phyloP scores from a whole-genome alignment of 2,888 invertebrate genomes.

The Caenorhabditis sp. region DNA sequence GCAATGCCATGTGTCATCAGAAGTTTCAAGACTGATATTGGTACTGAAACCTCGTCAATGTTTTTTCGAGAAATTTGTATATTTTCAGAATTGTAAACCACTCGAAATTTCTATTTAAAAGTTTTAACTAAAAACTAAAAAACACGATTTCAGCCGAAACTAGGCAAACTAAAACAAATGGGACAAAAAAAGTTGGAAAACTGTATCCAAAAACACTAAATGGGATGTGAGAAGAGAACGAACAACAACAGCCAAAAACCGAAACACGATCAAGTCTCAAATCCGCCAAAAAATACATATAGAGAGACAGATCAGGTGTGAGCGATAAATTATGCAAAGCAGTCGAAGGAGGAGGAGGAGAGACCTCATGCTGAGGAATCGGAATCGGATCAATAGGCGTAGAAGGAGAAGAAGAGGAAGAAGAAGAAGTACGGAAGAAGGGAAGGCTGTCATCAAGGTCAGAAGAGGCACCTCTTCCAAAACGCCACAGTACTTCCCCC shows the following conservation, averaged over 20 bases:
- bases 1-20: background rate
- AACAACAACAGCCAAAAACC: conserved; percentile 9
- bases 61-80: too few species aligned
- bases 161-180: conserved; percentile 12
- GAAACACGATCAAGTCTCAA: conserved; percentile 40
- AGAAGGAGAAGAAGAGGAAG: conserved; percentile 22
- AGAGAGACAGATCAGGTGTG: conserved; percentile 53
- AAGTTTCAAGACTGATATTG: background rate
- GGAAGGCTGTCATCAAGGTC: conserved; percentile 57
- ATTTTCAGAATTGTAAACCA: too few species aligned
- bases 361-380: conserved; percentile 41
- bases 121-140: background rate
- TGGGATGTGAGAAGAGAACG: conserved; percentile 33
- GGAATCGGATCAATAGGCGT: conserved; percentile 62
- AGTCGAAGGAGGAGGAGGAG: too few species aligned
- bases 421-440: conserved; percentile 20
- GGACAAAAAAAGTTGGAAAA: background rate
- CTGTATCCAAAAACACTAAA: conserved; percentile 44
- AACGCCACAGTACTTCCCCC: conserved; percentile 50
- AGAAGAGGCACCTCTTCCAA: conserved; percentile 5
- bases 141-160: background rate
- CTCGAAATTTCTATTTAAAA: too few species aligned
- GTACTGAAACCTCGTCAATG: too few species aligned
- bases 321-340: conserved; percentile 63
- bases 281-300: conserved; percentile 46